A percentile compares a stretch with the other conserved stretches of the same genome.
Conservation (phyloP, 53 echinoderm and acorn worm genomes). For the Echinarachnius parma region DNA sequence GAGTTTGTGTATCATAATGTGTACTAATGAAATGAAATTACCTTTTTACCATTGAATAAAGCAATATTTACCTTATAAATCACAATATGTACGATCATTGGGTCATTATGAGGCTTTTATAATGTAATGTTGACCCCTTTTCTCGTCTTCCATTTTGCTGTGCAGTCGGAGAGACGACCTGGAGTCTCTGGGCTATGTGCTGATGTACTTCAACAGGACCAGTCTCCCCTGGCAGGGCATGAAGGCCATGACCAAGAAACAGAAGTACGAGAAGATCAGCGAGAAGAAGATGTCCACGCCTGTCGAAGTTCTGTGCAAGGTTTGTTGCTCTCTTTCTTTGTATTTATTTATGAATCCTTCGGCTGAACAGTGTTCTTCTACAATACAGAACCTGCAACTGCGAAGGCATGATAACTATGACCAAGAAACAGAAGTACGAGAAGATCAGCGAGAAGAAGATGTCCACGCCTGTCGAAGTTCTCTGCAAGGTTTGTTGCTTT, state of each 20-base stretch:
- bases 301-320: constrained; percentile 96
- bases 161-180: constrained; percentile 95
- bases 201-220: constrained; percentile 99
- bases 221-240: constrained; percentile 97
- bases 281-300: constrained; percentile 99
- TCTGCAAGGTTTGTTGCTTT: constrained; percentile 99
- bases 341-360: too few species aligned
- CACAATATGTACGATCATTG: too few species aligned
- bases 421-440: constrained; percentile 97
- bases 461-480: constrained; percentile 95
- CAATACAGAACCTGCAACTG: too few species aligned
- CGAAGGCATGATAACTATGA: constrained; percentile 94
- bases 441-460: constrained; percentile 99
- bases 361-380: too few species aligned
- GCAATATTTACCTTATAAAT: too few species aligned
- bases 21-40: too few species aligned
- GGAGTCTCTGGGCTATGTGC: constrained; percentile 95
- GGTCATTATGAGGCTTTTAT: too few species aligned
- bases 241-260: constrained; percentile 95
- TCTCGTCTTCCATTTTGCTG: too few species aligned
- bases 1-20: too few species aligned
- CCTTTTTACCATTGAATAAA: too few species aligned
- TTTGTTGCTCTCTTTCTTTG: too few species aligned
- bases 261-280: constrained; percentile 98
- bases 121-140: too few species aligned